A percentile compares a stretch with the other conserved stretches of the same genome.
Evolutionary conservation across 2,797 vertebrate species (phyloP).

Genomic region (Oceanodroma leucorhoa): DNA sequence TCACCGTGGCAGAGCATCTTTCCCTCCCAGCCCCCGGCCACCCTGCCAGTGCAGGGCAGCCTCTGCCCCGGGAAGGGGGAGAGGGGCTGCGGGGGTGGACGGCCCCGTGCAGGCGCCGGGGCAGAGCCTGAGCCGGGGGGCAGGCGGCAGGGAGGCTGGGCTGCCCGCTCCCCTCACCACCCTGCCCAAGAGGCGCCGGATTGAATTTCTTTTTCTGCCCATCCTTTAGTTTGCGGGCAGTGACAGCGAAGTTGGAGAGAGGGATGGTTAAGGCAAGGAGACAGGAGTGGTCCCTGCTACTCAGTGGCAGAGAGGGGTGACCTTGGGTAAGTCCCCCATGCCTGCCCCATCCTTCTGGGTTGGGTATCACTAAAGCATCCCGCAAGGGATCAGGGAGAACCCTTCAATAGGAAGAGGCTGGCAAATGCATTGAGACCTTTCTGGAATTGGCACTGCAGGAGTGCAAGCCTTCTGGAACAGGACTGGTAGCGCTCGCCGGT

Average conservation of each 20-base stretch:
- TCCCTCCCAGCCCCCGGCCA: background rate
- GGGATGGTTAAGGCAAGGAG: background rate
- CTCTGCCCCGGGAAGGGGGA: background rate
- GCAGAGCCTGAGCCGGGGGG: background rate
- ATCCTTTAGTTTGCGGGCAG: background rate
- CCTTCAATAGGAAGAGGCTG: background rate
- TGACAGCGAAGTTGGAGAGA: background rate
- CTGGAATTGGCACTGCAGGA: background rate
- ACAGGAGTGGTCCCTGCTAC: background rate
- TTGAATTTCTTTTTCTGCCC: background rate
- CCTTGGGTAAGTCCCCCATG: background rate
- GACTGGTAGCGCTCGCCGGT: accelerated
- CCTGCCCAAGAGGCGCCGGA: background rate
- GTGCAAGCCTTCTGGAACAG: background rate
- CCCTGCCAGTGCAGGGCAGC: background rate
- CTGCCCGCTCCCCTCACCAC: background rate
- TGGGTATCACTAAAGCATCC: background rate
- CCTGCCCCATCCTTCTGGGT: background rate
- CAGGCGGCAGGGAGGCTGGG: background rate
- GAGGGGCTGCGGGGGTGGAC: background rate
- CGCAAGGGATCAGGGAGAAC: background rate
- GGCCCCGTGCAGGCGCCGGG: background rate
- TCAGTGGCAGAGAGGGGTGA: background rate
- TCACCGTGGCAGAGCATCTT: background rate
- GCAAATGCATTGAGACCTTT: background rate